phyloP scores from a whole-genome alignment of 2,113 vertebrate species.

The Mormoops blainvillei region DNA sequence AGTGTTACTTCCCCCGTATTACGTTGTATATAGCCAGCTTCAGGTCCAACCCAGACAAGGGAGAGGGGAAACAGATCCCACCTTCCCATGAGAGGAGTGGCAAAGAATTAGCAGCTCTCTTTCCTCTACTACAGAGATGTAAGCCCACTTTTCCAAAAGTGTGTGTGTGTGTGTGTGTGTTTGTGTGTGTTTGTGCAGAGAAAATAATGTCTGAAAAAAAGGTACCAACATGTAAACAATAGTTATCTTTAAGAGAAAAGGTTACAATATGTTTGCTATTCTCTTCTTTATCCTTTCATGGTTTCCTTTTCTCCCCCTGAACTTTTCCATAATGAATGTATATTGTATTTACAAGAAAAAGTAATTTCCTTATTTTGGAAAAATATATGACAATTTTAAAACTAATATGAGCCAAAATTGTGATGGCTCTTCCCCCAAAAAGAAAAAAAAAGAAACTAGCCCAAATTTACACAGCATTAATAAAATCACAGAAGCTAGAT shows the following conservation, averaged over 20 bases:
- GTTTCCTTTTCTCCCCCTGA: not conserved
- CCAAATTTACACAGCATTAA: not conserved
- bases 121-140: not conserved
- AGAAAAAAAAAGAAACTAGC: not conserved
- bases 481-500: not conserved
- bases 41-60: too few species aligned
- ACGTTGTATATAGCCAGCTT: too few species aligned
- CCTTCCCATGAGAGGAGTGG: not conserved
- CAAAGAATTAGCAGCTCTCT: not conserved
- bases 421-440: not conserved
- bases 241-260: not conserved
- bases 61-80: too few species aligned
- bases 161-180: not conserved
- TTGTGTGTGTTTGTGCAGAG: not conserved
- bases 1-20: too few species aligned
- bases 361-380: not conserved
- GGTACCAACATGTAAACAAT: not conserved
- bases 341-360: not conserved
- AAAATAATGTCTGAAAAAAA: not conserved
- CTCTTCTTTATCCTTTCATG: not conserved
- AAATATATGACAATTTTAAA: not conserved
- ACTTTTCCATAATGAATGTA: not conserved
- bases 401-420: not conserved
- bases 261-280: not conserved
- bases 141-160: not conserved